Evolutionary conservation across 2,888 invertebrate genomes (phyloP).

Genomic region (Tholera decimalis): DNA sequence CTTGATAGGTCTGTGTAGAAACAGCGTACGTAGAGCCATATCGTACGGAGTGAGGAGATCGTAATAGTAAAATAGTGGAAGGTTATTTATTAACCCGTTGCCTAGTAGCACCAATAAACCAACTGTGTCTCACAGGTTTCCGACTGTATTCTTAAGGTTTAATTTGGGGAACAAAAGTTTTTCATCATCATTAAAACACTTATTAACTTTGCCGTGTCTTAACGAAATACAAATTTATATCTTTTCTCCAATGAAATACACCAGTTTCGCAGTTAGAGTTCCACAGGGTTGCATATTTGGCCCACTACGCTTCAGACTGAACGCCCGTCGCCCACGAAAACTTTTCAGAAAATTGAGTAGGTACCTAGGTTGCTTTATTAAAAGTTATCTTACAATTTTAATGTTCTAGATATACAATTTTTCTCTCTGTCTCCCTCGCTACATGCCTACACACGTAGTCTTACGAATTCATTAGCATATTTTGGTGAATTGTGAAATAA

Average conservation of each 20-base stretch:
- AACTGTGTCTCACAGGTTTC: conserved; percentile 9
- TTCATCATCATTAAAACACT: conserved; percentile 16
- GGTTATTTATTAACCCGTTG: conserved; percentile 47
- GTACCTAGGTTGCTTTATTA: neutral
- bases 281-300: conserved; percentile 11
- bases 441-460: neutral
- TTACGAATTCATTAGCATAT: neutral
- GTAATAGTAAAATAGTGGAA: conserved; percentile 34
- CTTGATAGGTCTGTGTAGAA: conserved; percentile 15
- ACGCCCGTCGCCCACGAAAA: neutral
- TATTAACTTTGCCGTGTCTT: neutral
- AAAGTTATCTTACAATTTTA: neutral
- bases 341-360: neutral
- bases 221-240: neutral
- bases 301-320: neutral
- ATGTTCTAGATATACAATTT: neutral
- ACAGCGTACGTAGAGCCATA: conserved; percentile 9
- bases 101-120: conserved; percentile 49
- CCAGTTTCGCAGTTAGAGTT: neutral
- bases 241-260: neutral
- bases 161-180: conserved; percentile 3
- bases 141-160: conserved; percentile 1
- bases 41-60: conserved; percentile 11
- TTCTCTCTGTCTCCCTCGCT: neutral
- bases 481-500: neutral